Percentiles rank a stretch among this genome's conserved stretches.
These are phyloP conservation scores for Pristis pectinata DNA, from an alignment of 2,797 vertebrate genomes.

Conservation along the genomic window DNA sequence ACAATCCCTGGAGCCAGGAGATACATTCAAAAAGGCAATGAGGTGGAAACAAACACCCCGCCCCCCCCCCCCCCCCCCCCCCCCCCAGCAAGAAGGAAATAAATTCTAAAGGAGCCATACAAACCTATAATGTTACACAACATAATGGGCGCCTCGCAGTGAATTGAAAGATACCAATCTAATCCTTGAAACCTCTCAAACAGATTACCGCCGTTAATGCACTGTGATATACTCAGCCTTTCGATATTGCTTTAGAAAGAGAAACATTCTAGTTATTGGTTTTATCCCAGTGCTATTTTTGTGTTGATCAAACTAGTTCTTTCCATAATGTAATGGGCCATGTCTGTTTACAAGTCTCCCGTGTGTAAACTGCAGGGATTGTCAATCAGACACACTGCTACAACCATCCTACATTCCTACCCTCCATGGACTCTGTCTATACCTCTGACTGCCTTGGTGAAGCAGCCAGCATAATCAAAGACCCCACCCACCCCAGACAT, in stretches of 20 bases:
- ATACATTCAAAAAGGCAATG: not conserved
- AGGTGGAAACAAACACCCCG: not conserved
- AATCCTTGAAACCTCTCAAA: constrained; percentile 6
- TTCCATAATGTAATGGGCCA: not conserved
- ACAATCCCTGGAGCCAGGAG: not conserved
- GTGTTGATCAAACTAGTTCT: not conserved
- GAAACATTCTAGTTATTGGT: not conserved
- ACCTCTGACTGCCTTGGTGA: too few relatives aligned
- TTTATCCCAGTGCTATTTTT: not conserved
- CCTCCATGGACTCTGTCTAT: too few relatives aligned
- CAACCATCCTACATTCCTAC: too few relatives aligned
- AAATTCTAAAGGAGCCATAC: not conserved
- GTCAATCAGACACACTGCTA: too few relatives aligned
- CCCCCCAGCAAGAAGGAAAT: not conserved
- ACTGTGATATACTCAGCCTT: not conserved
- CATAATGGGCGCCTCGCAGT: not conserved
- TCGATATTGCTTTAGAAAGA: not conserved
- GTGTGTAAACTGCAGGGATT: not conserved
- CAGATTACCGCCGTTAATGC: not conserved
- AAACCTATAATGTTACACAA: not conserved
- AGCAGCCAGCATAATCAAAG: too few relatives aligned
- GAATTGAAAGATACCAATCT: not conserved
- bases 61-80: too few relatives aligned
- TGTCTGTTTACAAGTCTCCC: not conserved
- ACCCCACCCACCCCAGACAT: too few relatives aligned